These are phyloP conservation scores for Petromus typicus DNA, from an alignment of 2,113 vertebrate species.

Conservation along the genomic window DNA sequence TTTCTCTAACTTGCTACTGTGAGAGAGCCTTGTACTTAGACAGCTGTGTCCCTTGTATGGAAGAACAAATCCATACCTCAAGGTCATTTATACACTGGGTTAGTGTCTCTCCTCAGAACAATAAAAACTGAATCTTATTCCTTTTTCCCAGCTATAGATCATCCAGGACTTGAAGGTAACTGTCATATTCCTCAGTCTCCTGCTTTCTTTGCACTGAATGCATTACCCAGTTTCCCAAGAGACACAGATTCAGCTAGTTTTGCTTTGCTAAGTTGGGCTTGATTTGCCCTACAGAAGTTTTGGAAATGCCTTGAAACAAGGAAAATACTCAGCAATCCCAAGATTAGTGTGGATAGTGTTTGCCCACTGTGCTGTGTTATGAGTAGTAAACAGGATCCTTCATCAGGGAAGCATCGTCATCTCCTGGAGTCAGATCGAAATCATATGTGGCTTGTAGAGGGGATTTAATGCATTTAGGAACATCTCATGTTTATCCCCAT, in stretches of 20 bases:
- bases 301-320: not conserved
- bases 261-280: not conserved
- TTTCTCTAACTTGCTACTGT: not conserved
- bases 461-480: constrained; percentile 53
- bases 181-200: not conserved
- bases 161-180: not conserved
- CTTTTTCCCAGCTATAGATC: not conserved
- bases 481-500: constrained; percentile 53
- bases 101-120: not conserved
- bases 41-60: not conserved
- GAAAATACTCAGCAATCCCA: not conserved
- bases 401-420: not conserved
- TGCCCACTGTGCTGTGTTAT: not conserved
- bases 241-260: not conserved
- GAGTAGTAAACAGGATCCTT: not conserved
- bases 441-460: not conserved
- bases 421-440: not conserved
- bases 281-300: constrained; percentile 11
- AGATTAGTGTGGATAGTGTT: not conserved
- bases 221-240: not conserved
- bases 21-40: not conserved
- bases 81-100: not conserved
- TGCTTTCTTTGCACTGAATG: not conserved
- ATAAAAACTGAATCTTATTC: not conserved
- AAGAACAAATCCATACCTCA: not conserved